Evolutionary conservation across 2,113 vertebrate species (phyloP).

Genomic region (Pelusios castaneus): DNA sequence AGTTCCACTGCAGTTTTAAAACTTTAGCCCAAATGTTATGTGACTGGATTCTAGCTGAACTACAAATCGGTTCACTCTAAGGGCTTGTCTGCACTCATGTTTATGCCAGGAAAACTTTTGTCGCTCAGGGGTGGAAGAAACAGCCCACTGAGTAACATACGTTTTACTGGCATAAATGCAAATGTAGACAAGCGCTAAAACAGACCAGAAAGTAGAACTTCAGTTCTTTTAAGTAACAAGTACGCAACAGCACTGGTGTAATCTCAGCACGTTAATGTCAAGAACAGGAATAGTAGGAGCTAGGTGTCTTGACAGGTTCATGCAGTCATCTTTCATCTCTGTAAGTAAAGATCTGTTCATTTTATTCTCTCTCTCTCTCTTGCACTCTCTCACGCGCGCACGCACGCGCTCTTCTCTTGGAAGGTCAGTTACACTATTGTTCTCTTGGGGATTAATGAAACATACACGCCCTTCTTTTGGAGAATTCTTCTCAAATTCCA

Average conservation of each 20-base stretch:
- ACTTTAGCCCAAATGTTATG: accelerated
- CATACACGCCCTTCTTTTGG: accelerated
- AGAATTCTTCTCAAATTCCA: neutral
- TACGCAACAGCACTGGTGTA: accelerated
- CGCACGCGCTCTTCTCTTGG: neutral
- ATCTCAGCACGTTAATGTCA: neutral
- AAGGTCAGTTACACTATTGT: neutral
- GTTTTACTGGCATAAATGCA: no score
- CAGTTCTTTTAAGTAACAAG: accelerated
- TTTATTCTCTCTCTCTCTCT: neutral
- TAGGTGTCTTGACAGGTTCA: neutral
- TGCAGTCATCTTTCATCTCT: accelerated
- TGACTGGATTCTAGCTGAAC: neutral
- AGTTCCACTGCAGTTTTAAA: neutral
- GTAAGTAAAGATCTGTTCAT: neutral
- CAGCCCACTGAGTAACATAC: no score
- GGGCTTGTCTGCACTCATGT: neutral
- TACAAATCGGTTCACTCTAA: accelerated
- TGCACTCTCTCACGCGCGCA: neutral
- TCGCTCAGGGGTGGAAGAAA: no score
- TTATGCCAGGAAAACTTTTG: no score
- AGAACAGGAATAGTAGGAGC: no score
- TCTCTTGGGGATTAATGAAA: accelerated
- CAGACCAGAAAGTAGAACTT: accelerated
- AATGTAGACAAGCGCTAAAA: no score